phyloP scores from a whole-genome alignment of 2,797 vertebrate species.

The Lerista edwardsae region DNA sequence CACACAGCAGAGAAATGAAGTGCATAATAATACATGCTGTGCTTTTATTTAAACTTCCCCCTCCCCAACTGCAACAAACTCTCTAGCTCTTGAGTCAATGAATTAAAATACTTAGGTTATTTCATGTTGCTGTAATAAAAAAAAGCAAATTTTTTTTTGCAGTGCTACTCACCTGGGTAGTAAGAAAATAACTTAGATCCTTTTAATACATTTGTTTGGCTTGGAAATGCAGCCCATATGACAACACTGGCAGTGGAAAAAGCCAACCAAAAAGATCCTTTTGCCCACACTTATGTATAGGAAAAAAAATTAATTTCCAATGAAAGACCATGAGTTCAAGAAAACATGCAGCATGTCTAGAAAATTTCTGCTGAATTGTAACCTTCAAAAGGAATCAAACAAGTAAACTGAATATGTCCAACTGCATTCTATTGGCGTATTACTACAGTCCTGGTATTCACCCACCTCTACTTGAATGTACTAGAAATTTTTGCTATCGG shows the following conservation, averaged over 20 bases:
- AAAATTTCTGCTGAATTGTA: constrained; percentile 46
- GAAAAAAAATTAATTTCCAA: constrained; percentile 51
- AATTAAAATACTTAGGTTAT: constrained; percentile 79
- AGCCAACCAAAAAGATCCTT: constrained; percentile 57
- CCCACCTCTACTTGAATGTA: not conserved
- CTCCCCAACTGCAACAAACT: constrained; percentile 67
- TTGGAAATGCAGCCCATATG: constrained; percentile 74
- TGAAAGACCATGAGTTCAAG: constrained; percentile 49
- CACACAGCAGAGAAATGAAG: constrained; percentile 88
- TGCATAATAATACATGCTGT: constrained; percentile 87
- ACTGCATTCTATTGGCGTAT: constrained; percentile 52
- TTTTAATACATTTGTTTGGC: constrained; percentile 77
- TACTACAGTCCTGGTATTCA: constrained; percentile 20
- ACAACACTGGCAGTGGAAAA: constrained; percentile 57
- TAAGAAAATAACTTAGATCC: constrained; percentile 78
- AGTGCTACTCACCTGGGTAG: constrained; percentile 75
- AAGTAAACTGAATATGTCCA: constrained; percentile 66
- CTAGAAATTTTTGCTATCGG: too few species aligned
- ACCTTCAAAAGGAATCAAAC: constrained; percentile 65
- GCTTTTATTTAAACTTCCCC: constrained; percentile 64
- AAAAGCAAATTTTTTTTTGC: constrained; percentile 71
- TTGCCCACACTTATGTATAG: constrained; percentile 66
- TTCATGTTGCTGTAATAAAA: constrained; percentile 73
- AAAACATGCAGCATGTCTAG: constrained; percentile 44
- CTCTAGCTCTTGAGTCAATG: constrained; percentile 74